phyloP scores from a whole-genome alignment of 2,888 invertebrate genomes.

The Harpalus rubripes region DNA sequence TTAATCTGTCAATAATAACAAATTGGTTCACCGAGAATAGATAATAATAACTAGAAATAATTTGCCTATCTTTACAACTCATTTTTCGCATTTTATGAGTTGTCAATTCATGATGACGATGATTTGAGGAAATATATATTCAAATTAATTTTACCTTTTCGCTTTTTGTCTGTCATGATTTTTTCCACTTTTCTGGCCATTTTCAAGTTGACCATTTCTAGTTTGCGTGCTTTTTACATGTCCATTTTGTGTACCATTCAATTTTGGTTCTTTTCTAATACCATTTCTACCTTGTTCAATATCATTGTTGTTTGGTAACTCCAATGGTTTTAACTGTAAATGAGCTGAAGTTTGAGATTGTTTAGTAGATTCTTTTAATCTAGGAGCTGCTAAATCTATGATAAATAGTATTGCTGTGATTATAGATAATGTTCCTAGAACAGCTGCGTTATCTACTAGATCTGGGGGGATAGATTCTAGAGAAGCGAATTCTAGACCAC shows the following conservation, averaged over 20 bases:
- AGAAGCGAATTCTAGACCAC: constrained; percentile 85
- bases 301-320: constrained; percentile 57
- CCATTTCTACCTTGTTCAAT: constrained; percentile 66
- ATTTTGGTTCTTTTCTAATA: constrained; percentile 56
- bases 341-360: constrained; percentile 75
- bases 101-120: no score
- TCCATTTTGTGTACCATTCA: constrained; percentile 51
- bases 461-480: constrained; percentile 85
- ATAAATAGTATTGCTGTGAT: constrained; percentile 85
- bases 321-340: constrained; percentile 56
- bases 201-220: constrained; percentile 9
- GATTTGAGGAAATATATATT: no score
- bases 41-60: no score
- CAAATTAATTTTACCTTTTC: no score
- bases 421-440: constrained; percentile 84
- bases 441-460: constrained; percentile 85
- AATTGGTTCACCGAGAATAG: no score
- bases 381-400: constrained; percentile 83
- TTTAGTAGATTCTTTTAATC: constrained; percentile 77
- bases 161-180: constrained; percentile 67
- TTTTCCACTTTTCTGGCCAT: constrained; percentile 68
- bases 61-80: no score
- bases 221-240: not conserved
- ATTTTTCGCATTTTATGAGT: no score
- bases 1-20: no score